Evolutionary conservation across 2,113 vertebrate species (phyloP).

Genomic region (Platycercus adscitus): DNA sequence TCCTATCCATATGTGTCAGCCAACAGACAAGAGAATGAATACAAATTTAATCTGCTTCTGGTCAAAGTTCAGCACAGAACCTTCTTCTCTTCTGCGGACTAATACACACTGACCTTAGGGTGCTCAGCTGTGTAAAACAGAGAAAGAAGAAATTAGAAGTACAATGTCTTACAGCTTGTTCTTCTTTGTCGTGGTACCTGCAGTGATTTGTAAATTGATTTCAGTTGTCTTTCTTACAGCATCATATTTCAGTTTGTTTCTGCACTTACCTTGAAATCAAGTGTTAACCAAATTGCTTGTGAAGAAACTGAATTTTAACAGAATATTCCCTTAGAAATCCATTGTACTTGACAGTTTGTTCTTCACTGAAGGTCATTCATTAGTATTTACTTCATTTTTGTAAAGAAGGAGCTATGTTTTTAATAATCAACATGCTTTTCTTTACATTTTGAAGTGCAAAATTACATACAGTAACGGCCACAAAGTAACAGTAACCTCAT

Average conservation of each 20-base stretch:
- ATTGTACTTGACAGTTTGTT: background rate
- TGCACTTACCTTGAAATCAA: background rate
- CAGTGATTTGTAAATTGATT: background rate
- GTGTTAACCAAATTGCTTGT: background rate
- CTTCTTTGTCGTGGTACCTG: background rate
- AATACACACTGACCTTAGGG: background rate
- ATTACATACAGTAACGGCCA: background rate
- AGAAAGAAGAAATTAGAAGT: background rate
- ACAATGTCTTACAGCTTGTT: background rate
- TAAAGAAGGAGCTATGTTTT: background rate
- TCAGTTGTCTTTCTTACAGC: background rate
- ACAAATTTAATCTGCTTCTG: background rate
- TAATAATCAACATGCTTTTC: background rate
- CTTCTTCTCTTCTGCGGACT: background rate
- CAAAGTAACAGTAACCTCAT: background rate
- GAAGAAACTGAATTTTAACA: background rate
- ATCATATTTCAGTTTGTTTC: background rate
- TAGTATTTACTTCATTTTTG: background rate
- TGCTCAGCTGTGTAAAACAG: background rate
- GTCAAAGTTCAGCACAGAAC: background rate
- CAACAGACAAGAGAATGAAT: background rate
- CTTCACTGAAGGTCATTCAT: background rate
- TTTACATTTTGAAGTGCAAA: slow-evolving; percentile 7
- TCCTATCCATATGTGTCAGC: background rate
- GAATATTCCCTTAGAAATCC: background rate